phyloP scores from a whole-genome alignment of 2,113 vertebrate genomes.

The Limnothrissa miodon region DNA sequence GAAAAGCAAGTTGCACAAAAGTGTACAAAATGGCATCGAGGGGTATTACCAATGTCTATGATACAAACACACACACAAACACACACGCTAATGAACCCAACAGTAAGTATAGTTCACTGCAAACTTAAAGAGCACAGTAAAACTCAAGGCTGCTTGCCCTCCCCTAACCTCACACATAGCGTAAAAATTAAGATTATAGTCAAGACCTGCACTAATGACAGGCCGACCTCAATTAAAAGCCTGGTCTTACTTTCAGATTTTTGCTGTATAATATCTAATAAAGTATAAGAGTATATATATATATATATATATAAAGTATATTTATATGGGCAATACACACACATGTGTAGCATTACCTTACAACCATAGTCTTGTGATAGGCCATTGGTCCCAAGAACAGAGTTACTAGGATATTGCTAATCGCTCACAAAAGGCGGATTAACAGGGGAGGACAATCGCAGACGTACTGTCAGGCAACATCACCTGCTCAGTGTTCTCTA shows the following conservation, averaged over 20 bases:
- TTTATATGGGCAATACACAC: too few relatives aligned
- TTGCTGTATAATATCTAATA: too few relatives aligned
- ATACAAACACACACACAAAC: too few relatives aligned
- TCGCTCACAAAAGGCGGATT: conserved; percentile 72
- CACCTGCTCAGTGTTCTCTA: conserved; percentile 71
- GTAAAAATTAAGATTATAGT: too few relatives aligned
- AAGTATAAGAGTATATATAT: too few relatives aligned
- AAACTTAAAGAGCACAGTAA: not conserved
- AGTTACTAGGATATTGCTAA: conserved; percentile 68
- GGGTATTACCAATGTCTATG: not conserved
- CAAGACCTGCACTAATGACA: too few relatives aligned
- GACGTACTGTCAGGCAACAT: conserved; percentile 61
- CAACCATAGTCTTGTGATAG: conserved; percentile 42
- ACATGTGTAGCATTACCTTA: conserved; percentile 21
- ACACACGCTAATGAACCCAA: not conserved
- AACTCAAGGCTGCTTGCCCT: not conserved
- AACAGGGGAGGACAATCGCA: conserved; percentile 60
- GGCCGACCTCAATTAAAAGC: too few relatives aligned
- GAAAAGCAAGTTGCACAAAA: not conserved
- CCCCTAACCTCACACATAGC: not conserved
- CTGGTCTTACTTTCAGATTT: too few relatives aligned
- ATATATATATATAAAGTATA: too few relatives aligned
- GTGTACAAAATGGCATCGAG: not conserved
- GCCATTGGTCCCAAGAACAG: conserved; percentile 58
- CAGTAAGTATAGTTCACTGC: not conserved